phyloP scores from a whole-genome alignment of 2,888 invertebrate species.

The Cosmorhoe ocellata region DNA sequence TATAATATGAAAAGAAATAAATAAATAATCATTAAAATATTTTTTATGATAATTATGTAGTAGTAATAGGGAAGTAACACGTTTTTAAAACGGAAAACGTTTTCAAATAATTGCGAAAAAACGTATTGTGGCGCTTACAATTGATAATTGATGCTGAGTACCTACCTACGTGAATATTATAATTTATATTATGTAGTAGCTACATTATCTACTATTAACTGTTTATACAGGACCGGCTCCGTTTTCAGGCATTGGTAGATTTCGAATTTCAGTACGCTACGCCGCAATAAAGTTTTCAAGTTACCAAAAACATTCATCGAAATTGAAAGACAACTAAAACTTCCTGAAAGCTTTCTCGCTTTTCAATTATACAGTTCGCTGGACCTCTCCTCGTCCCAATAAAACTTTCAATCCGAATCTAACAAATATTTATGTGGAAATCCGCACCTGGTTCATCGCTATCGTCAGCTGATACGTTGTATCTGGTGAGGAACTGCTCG shows the following conservation, averaged over 20 bases:
- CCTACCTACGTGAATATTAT: too few species aligned
- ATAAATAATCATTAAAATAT: too few species aligned
- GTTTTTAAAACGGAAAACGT: too few species aligned
- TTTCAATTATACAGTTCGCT: constrained; percentile 29
- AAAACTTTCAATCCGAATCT: constrained; percentile 29
- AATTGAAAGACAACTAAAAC: constrained; percentile 28
- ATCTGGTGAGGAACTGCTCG: constrained; percentile 68
- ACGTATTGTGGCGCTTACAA: too few species aligned
- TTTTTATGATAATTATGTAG: too few species aligned
- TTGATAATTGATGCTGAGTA: too few species aligned
- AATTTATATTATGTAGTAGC: too few species aligned
- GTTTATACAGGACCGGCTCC: not conserved
- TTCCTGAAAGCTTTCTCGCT: constrained; percentile 20
- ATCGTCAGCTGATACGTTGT: constrained; percentile 78
- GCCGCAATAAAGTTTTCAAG: constrained; percentile 7
- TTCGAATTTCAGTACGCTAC: not conserved
- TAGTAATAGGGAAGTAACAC: too few species aligned
- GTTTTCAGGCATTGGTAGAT: not conserved
- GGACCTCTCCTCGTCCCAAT: constrained; percentile 20
- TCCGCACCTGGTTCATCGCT: constrained; percentile 72
- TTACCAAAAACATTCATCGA: constrained; percentile 10
- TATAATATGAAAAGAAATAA: too few species aligned
- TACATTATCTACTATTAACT: not conserved
- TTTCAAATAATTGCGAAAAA: too few species aligned
- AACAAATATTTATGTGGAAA: constrained; percentile 41